These are phyloP conservation scores for Megalopta genalis DNA, from an alignment of 1,140 invertebrate species.

Conservation along the genomic window DNA sequence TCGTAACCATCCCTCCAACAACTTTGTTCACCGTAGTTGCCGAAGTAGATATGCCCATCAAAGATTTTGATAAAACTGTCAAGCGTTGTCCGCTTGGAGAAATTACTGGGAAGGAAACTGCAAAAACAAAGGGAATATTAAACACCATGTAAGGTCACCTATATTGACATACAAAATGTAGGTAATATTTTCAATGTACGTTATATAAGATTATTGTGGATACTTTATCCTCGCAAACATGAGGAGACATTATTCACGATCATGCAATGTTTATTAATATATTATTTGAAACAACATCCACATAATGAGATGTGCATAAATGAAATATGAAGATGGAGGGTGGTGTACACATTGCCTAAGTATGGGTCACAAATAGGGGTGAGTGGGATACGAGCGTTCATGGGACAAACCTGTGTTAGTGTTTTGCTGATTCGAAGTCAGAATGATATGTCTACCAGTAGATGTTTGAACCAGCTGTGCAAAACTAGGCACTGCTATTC, in stretches of 20 bases:
- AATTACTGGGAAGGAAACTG: conserved; percentile 78
- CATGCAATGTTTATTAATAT: conserved; percentile 47
- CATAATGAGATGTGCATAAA: neutral
- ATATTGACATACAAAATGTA: neutral
- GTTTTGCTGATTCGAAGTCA: conserved; percentile 80
- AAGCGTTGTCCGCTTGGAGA: conserved; percentile 80
- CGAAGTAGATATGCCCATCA: conserved; percentile 73
- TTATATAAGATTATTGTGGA: neutral
- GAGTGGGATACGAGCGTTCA: conserved; percentile 33
- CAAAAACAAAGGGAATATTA: conserved; percentile 36
- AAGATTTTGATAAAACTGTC: conserved; percentile 81
- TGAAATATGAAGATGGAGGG: conserved; percentile 13
- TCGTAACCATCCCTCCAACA: conserved; percentile 71
- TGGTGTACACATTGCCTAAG: neutral
- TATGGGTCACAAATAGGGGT: conserved; percentile 19
- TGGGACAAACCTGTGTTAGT: conserved; percentile 74
- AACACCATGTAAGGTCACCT: neutral
- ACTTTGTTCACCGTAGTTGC: conserved; percentile 70
- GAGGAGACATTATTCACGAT: neutral
- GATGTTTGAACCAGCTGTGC: conserved; percentile 87
- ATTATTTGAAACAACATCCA: conserved; percentile 9
- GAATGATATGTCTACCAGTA: conserved; percentile 84
- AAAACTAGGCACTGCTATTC: conserved; percentile 80
- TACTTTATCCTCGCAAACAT: neutral
- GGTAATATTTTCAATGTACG: neutral